Conservation (phyloP, 1,140 invertebrate species). For the Rhopalosiphum padi region DNA sequence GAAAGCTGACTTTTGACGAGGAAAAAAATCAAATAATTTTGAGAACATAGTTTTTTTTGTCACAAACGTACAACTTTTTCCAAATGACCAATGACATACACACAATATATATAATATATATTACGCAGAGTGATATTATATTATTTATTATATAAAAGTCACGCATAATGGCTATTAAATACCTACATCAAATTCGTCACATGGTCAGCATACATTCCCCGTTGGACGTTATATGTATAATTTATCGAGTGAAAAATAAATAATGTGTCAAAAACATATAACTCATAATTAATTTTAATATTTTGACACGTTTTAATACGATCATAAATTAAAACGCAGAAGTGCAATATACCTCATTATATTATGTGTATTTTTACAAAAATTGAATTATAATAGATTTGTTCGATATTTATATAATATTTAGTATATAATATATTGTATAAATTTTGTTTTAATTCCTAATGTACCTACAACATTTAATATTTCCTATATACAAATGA, state of each 20-base stretch:
- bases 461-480: background rate
- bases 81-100: background rate
- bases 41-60: background rate
- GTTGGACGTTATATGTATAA: background rate
- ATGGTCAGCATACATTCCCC: background rate
- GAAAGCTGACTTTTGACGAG: background rate
- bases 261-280: constrained; percentile 5
- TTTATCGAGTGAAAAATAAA: constrained; percentile 14
- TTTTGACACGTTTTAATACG: background rate
- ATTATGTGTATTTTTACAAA: background rate
- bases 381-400: background rate
- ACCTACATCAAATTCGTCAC: background rate
- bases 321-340: background rate
- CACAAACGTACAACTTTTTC: background rate
- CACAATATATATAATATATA: background rate
- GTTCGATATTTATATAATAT: background rate
- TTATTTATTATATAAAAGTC: constrained; percentile 16
- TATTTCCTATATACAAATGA: background rate
- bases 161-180: background rate
- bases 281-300: constrained; percentile 19
- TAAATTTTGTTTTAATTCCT: background rate
- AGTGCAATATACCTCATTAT: background rate
- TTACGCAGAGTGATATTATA: background rate
- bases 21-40: background rate
- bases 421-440: background rate